phyloP scores from a whole-genome alignment of 2,113 vertebrate species.

The Gymnarchus niloticus region DNA sequence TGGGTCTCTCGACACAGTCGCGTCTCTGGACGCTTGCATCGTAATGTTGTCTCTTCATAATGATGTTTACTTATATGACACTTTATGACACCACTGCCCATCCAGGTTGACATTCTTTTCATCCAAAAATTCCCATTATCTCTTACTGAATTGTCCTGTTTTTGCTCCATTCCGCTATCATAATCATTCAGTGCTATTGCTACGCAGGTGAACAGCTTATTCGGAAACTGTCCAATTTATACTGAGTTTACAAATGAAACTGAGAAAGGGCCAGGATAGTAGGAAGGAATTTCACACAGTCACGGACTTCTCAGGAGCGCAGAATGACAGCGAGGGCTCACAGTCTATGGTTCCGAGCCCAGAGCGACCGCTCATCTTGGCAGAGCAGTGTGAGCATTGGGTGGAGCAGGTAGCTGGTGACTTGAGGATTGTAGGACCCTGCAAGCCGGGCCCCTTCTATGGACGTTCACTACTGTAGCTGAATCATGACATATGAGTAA shows the following conservation, averaged over 20 bases:
- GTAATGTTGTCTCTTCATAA: neutral
- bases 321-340: neutral
- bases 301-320: neutral
- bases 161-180: too few relatives aligned
- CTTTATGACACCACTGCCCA: neutral
- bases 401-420: neutral
- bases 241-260: too few relatives aligned
- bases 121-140: neutral
- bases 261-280: too few relatives aligned
- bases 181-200: too few relatives aligned
- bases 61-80: neutral
- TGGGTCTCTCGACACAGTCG: too few relatives aligned
- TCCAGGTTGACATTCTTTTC: neutral
- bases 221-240: too few relatives aligned
- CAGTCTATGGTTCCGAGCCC: neutral
- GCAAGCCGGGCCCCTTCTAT: too few relatives aligned
- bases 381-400: too few relatives aligned
- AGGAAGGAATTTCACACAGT: neutral
- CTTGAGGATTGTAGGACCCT: neutral
- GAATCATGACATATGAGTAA: conserved; percentile 9
- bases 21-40: too few relatives aligned
- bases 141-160: neutral
- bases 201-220: too few relatives aligned
- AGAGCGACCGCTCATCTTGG: neutral
- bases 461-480: neutral